These are phyloP conservation scores for Hoplostethus atlanticus DNA, from an alignment of 2,797 vertebrate species.

Conservation along the genomic window DNA sequence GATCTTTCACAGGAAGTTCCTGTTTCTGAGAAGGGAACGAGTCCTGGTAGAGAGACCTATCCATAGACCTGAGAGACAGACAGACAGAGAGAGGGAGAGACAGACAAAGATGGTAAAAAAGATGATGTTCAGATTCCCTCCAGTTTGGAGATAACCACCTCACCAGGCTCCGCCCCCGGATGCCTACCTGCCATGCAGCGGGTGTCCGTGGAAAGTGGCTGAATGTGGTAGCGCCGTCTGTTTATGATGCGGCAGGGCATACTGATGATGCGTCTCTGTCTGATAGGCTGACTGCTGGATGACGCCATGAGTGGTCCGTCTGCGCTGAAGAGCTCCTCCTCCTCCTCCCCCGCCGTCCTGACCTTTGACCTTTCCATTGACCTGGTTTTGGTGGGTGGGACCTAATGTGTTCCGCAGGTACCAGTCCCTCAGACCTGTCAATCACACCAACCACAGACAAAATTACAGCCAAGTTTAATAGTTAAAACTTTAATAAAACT, in stretches of 20 bases:
- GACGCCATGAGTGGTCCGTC: slow-evolving; percentile 69
- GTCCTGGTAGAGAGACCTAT: slow-evolving; percentile 75
- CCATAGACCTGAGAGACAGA: slow-evolving; percentile 68
- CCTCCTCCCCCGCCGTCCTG: slow-evolving; percentile 49
- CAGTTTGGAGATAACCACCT: too few species aligned
- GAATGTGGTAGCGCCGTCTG: slow-evolving; percentile 86
- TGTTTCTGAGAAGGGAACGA: slow-evolving; percentile 73
- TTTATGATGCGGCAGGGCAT: slow-evolving; percentile 55
- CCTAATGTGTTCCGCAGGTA: slow-evolving; percentile 90
- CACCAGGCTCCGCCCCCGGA: neutral
- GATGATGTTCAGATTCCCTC: too few species aligned
- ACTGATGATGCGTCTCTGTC: slow-evolving; percentile 48
- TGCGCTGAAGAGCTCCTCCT: slow-evolving; percentile 59
- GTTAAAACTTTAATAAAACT: too few species aligned
- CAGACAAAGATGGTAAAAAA: neutral
- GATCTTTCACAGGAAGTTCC: slow-evolving; percentile 72
- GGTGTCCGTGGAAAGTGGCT: slow-evolving; percentile 90
- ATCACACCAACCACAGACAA: slow-evolving; percentile 10
- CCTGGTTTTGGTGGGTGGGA: slow-evolving; percentile 56
- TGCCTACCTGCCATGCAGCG: slow-evolving; percentile 86
- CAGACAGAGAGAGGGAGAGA: neutral
- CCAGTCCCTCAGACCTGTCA: slow-evolving; percentile 90
- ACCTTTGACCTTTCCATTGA: slow-evolving; percentile 62
- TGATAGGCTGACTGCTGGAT: slow-evolving; percentile 62
- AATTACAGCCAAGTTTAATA: neutral